These are phyloP conservation scores for Aulostomus chinensis DNA, from an alignment of 2,797 vertebrate genomes.

Conservation along the genomic window DNA sequence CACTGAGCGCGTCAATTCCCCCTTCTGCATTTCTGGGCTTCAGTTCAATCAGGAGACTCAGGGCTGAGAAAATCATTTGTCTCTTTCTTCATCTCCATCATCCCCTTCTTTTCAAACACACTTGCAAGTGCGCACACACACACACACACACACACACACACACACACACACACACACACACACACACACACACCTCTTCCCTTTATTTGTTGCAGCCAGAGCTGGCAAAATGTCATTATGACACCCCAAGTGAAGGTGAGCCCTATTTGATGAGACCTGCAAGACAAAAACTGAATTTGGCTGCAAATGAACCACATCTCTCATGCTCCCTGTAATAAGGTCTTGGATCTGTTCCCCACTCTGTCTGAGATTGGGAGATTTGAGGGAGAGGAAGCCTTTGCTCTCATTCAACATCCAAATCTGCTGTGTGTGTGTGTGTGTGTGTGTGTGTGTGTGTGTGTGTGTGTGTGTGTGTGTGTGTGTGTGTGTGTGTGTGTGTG, in stretches of 20 bases:
- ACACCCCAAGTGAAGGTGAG: constrained; percentile 37
- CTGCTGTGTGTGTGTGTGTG: constrained; percentile 20
- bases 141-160: background rate
- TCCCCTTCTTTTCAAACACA: constrained; percentile 6
- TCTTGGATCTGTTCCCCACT: constrained; percentile 56
- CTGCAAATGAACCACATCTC: constrained; percentile 48
- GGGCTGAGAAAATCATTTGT: constrained; percentile 45
- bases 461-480: too few relatives aligned
- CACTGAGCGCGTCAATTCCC: constrained; percentile 18
- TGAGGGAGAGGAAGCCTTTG: constrained; percentile 47
- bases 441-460: too few relatives aligned
- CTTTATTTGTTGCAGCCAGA: constrained; percentile 28
- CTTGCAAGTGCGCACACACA: background rate
- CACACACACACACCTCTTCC: background rate
- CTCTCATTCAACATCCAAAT: constrained; percentile 55
- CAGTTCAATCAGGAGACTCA: constrained; percentile 51
- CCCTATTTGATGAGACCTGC: constrained; percentile 27
- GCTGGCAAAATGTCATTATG: constrained; percentile 40
- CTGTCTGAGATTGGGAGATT: constrained; percentile 66
- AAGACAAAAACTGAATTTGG: constrained; percentile 62
- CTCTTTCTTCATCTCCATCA: constrained; percentile 26
- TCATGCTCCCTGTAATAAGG: constrained; percentile 49
- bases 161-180: background rate
- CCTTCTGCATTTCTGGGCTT: constrained; percentile 52
- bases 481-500: too few relatives aligned